Conservation (phyloP, 2,888 invertebrate species). For the Pristionchus entomophagus region DNA sequence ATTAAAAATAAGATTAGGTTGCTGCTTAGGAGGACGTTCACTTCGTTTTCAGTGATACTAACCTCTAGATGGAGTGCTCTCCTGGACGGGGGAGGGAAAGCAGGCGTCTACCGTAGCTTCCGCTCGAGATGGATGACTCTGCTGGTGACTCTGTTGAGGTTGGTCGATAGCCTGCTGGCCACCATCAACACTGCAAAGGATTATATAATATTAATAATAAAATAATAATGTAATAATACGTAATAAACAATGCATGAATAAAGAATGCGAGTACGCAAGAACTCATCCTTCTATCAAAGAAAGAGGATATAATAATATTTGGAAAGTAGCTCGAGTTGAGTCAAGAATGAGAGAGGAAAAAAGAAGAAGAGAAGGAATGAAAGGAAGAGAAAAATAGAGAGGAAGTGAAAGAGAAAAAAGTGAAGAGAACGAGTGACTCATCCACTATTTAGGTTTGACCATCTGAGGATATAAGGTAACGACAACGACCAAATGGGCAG, state of each 20-base stretch:
- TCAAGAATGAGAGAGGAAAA: not conserved
- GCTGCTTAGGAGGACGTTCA: too few species aligned
- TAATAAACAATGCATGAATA: not conserved
- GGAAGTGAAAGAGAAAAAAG: not conserved
- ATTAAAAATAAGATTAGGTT: too few species aligned
- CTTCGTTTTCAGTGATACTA: not conserved
- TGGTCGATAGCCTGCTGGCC: not conserved
- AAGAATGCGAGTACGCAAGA: too few species aligned
- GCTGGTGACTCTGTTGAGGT: conserved; percentile 6
- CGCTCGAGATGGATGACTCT: not conserved
- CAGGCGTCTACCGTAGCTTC: not conserved
- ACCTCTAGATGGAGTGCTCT: conserved; percentile 16
- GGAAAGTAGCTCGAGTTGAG: not conserved
- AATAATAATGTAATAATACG: not conserved
- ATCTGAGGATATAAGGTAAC: not conserved
- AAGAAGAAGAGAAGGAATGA: not conserved
- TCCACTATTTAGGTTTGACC: conserved; percentile 14
- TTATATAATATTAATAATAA: not conserved
- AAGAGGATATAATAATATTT: too few species aligned
- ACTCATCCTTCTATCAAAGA: too few species aligned
- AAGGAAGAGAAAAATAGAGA: not conserved
- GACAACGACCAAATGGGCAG: not conserved
- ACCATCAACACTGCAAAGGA: conserved; percentile 8
- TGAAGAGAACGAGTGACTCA: conserved; percentile 34
- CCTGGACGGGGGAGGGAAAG: not conserved